These are phyloP conservation scores for Calliphora vicina DNA, from an alignment of 1,140 invertebrate genomes.

Conservation along the genomic window DNA sequence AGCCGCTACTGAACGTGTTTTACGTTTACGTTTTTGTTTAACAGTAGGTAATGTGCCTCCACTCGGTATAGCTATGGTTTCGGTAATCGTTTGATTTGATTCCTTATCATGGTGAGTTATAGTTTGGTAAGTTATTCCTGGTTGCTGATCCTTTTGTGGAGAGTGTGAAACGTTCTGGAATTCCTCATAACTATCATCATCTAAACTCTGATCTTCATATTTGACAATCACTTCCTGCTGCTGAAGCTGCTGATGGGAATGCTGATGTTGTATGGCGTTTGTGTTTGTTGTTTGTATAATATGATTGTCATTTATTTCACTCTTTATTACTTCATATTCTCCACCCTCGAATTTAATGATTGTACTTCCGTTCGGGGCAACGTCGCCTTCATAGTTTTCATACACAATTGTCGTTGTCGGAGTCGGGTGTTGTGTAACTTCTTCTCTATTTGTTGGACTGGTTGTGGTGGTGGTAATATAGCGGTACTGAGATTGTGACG, in stretches of 20 bases:
- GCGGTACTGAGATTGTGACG: constrained; percentile 46
- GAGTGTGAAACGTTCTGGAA: background rate
- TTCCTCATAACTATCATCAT: constrained; percentile 31
- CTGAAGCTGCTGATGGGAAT: constrained; percentile 38
- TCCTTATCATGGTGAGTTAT: constrained; percentile 38
- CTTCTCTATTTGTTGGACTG: constrained; percentile 49
- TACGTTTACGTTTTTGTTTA: constrained; percentile 69
- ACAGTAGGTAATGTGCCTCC: constrained; percentile 65
- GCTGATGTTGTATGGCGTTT: background rate
- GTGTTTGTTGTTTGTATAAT: background rate
- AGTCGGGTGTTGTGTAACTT: constrained; percentile 39
- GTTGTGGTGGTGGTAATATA: constrained; percentile 59
- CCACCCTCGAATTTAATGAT: constrained; percentile 59
- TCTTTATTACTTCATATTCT: constrained; percentile 36
- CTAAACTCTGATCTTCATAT: constrained; percentile 23
- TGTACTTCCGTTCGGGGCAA: constrained; percentile 47
- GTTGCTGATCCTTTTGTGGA: constrained; percentile 39
- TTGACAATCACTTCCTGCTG: background rate
- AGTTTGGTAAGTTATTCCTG: constrained; percentile 35
- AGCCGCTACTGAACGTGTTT: constrained; percentile 79
- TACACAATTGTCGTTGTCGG: constrained; percentile 57
- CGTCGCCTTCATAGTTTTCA: constrained; percentile 59
- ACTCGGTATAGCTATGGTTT: constrained; percentile 40
- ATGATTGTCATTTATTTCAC: constrained; percentile 11
- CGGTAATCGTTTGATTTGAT: constrained; percentile 43